A percentile compares a stretch with the other conserved stretches of the same genome.
phyloP scores from a whole-genome alignment of 2,113 vertebrate species.

The Sapayoa aenigma region DNA sequence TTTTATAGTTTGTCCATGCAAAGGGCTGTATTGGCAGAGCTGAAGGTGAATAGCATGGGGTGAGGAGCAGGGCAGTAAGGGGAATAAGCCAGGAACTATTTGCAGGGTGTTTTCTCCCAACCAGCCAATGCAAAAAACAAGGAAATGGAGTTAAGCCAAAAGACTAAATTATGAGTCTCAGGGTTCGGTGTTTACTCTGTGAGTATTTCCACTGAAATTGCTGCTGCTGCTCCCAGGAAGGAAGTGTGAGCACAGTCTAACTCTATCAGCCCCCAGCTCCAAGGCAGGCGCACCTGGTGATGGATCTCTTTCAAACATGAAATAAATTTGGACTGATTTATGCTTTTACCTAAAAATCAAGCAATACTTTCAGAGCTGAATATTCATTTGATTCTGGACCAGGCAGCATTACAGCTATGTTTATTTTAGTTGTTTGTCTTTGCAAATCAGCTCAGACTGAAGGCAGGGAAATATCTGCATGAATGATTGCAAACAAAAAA shows the following conservation, averaged over 20 bases:
- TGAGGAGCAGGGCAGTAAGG: background rate
- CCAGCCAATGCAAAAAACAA: background rate
- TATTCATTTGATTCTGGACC: background rate
- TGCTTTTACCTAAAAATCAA: background rate
- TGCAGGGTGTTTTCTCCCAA: background rate
- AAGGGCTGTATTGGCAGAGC: background rate
- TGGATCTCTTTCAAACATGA: conserved; percentile 19
- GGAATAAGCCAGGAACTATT: background rate
- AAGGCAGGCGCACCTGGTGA: conserved; percentile 17
- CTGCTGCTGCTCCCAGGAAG: background rate
- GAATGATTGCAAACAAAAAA: conserved; percentile 53
- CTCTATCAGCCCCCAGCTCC: background rate
- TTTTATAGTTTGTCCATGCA: background rate
- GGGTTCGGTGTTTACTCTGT: background rate
- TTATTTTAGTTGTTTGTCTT: conserved; percentile 59
- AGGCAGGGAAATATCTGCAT: conserved; percentile 40
- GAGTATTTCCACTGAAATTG: background rate
- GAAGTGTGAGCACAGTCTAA: background rate
- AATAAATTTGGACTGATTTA: background rate
- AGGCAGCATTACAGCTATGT: conserved; percentile 16
- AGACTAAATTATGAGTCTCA: background rate
- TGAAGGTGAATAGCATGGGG: background rate
- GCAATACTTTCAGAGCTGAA: background rate
- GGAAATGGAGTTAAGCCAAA: background rate
- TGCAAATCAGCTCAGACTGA: conserved; percentile 38